These are phyloP conservation scores for Metopia argyrocephala DNA, from an alignment of 2,888 invertebrate species.

Conservation along the genomic window DNA sequence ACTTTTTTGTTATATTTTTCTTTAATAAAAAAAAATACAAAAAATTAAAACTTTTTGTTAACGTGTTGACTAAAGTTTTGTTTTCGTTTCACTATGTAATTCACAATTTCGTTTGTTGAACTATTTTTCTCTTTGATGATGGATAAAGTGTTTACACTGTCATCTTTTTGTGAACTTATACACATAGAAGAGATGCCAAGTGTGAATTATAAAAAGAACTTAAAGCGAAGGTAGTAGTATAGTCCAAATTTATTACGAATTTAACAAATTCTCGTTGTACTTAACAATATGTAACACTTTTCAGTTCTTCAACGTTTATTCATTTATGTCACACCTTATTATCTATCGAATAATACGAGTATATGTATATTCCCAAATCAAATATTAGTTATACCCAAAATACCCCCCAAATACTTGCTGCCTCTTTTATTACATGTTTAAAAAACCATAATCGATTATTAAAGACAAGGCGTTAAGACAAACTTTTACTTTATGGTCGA, in stretches of 20 bases:
- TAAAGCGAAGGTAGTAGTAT: not conserved
- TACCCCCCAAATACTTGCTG: not conserved
- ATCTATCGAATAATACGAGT: too few species aligned
- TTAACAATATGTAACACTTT: too few species aligned
- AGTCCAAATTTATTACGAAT: too few species aligned
- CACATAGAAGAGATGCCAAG: constrained; percentile 16
- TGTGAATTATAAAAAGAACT: not conserved
- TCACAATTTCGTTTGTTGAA: not conserved
- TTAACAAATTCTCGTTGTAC: too few species aligned
- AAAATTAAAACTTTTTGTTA: constrained; percentile 30
- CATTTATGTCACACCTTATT: too few species aligned
- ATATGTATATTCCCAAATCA: not conserved
- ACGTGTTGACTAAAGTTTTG: constrained; percentile 50
- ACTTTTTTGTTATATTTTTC: constrained; percentile 31
- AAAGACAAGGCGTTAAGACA: not conserved
- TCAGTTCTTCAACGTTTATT: too few species aligned
- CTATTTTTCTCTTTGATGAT: constrained; percentile 37
- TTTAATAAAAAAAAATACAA: constrained; percentile 11
- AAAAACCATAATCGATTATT: constrained; percentile 7
- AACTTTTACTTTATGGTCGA: not conserved
- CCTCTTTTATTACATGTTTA: not conserved
- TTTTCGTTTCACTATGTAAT: constrained; percentile 30
- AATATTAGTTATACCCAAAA: not conserved
- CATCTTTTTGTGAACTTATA: constrained; percentile 11
- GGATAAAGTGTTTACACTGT: constrained; percentile 26